These are phyloP conservation scores for Gortyna flavago DNA, from an alignment of 2,888 invertebrate species.

Conservation along the genomic window DNA sequence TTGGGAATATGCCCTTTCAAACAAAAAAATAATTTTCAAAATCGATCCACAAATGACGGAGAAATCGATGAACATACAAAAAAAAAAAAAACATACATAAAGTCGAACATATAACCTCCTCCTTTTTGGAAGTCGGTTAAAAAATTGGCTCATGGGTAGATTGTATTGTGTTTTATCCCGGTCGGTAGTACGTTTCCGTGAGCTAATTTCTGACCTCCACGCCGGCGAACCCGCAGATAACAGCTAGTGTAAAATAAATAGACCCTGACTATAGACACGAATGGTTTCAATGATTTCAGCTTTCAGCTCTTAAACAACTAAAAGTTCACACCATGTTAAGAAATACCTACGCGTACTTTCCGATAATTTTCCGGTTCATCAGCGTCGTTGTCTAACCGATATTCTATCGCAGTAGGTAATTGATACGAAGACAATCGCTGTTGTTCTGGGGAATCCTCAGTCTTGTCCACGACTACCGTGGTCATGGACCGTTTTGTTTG, in stretches of 20 bases:
- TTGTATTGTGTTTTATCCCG: background rate
- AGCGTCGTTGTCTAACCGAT: conserved; percentile 55
- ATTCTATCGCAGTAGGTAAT: conserved; percentile 45
- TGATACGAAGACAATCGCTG: conserved; percentile 59
- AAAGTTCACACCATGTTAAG: conserved; percentile 6
- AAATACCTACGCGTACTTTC: conserved; percentile 61
- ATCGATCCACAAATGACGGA: too few species aligned
- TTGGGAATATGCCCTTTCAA: too few species aligned
- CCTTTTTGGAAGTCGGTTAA: too few species aligned
- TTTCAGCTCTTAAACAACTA: conserved; percentile 3
- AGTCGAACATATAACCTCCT: too few species aligned
- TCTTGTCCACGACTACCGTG: conserved; percentile 36
- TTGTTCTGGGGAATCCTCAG: conserved; percentile 59
- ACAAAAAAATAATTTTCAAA: too few species aligned
- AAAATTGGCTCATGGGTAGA: background rate
- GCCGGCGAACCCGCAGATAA: background rate
- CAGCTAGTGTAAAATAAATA: background rate
- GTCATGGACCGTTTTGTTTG: conserved; percentile 22
- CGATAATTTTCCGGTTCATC: conserved; percentile 61
- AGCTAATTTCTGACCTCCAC: background rate
- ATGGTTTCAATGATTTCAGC: conserved; percentile 4
- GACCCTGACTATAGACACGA: background rate
- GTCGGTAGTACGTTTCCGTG: background rate
- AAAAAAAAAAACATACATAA: too few species aligned
- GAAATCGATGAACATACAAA: too few species aligned